Evolutionary conservation across 1,140 invertebrate genomes (phyloP), one percentile per base, ranked within the genome.

Genomic region (Vollenhovia emeryi): DNA sequence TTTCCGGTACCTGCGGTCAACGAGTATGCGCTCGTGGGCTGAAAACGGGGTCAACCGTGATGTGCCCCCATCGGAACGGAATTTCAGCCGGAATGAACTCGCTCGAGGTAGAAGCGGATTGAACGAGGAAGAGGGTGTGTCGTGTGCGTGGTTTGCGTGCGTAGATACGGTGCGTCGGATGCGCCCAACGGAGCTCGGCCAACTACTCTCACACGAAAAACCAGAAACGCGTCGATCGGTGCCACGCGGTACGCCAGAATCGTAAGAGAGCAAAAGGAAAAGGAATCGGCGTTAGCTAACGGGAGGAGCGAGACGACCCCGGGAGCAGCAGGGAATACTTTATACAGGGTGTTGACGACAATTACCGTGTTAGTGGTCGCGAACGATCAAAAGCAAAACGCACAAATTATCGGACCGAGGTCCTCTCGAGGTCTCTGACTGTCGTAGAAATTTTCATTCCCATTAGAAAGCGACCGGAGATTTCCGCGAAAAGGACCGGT

Each of bases 351-450:
- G 48, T 55, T 80, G 48, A 45, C 64, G 64, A 71, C 33, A 69
- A 57, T 82, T 82, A 33, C 8, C 15, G 50, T 27, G 36, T 57
- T 71, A 57, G 27, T 45, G 50, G 15, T 68, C 36, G 45, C 66
- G 13, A 73, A 73, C 50, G 78, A 73, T 82, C 40, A 82, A 73
- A 82, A 82, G 13, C 33, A 36, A 82, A 71, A 73, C 66, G 66
- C 66, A 71, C 66, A 71, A 82, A 59, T 40, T 79, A 18, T 52
- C 36, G 66, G 36, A 82, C 66, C 36, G 13, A 71, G 21, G 18
- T 40, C 30, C 36, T 11, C 8, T 69, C 13, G 64, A 55, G 36
- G 13, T 71, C 50, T 21, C 27, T 33, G 66, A 73, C n/a, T 73
- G 21, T 30, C 27, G 8, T 79, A 64, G 45, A 52, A 21, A 68